Conservation (phyloP, 2,113 vertebrate species). For the Otus sunia region DNA sequence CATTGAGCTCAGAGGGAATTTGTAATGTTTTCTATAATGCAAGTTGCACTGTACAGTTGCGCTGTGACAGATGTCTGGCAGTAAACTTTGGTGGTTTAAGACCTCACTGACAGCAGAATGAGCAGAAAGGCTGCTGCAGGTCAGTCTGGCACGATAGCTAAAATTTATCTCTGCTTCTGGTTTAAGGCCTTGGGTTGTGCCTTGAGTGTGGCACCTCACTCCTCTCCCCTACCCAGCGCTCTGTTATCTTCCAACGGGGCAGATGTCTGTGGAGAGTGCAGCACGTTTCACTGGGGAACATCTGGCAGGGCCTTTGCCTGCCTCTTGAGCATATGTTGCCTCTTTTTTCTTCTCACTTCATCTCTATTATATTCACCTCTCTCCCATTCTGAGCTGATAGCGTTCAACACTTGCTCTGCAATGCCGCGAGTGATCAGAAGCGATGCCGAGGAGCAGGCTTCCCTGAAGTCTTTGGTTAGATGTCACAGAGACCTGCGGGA, state of each 20-base stretch:
- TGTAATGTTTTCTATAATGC: background rate
- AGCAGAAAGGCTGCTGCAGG: background rate
- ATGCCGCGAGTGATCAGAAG: accelerated
- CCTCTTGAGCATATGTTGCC: background rate
- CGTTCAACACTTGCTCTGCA: accelerated
- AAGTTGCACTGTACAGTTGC: accelerated
- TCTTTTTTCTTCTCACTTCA: background rate
- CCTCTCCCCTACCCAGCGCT: accelerated
- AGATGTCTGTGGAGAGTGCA: accelerated
- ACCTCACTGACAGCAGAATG: accelerated
- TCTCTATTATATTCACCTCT: background rate
- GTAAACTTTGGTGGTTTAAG: background rate
- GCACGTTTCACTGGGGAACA: background rate
- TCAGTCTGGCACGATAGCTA: background rate
- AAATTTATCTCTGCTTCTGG: background rate
- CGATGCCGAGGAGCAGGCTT: background rate
- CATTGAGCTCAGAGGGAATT: background rate
- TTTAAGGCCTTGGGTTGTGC: background rate
- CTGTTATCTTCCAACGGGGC: background rate
- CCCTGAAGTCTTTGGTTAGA: background rate
- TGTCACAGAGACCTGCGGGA: background rate
- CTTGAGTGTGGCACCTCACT: accelerated
- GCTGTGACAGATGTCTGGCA: background rate
- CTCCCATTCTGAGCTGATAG: background rate
- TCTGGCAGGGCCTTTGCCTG: background rate